A percentile compares a stretch with the other conserved stretches of the same genome.
phyloP scores from a whole-genome alignment of 2,797 vertebrate genomes.

The Phataginus tricuspis region DNA sequence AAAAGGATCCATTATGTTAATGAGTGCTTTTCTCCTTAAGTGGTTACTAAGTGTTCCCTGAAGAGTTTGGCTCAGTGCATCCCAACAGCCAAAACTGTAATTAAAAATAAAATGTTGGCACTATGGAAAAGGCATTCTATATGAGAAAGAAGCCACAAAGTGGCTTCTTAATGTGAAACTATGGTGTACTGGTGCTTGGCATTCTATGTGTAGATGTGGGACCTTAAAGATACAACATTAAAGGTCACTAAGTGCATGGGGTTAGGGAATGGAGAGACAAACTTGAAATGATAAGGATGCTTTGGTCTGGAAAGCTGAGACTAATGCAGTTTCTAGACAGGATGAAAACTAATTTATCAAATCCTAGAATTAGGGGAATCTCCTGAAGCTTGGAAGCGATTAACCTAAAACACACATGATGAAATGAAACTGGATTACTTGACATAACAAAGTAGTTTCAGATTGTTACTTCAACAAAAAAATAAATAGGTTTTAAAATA shows the following conservation, averaged over 20 bases:
- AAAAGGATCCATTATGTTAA: constrained; percentile 6
- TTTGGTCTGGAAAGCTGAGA: not conserved
- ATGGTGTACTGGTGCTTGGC: not conserved
- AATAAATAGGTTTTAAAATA: not conserved
- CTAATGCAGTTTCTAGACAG: not conserved
- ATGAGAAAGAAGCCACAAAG: not conserved
- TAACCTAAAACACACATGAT: not conserved
- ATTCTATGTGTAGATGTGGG: not conserved
- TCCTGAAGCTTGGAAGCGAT: not conserved
- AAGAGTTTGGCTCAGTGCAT: not conserved
- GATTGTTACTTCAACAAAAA: constrained; percentile 14
- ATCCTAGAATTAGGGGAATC: not conserved
- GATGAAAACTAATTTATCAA: constrained; percentile 8
- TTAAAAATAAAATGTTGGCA: constrained; percentile 29
- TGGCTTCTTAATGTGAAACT: not conserved
- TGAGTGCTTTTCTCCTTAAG: not conserved
- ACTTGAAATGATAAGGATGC: not conserved
- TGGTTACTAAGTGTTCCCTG: not conserved
- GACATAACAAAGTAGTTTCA: constrained; percentile 21
- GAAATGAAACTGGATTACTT: constrained; percentile 52
- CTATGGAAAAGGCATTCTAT: not conserved
- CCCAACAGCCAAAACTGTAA: not conserved
- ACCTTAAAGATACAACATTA: not conserved
- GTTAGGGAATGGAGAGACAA: not conserved
- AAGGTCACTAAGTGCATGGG: not conserved